Percentiles rank a stretch among this genome's conserved stretches.
These are phyloP conservation scores for Drosophila ficusphila DNA, from an alignment of 1,140 invertebrate species.

Conservation along the genomic window DNA sequence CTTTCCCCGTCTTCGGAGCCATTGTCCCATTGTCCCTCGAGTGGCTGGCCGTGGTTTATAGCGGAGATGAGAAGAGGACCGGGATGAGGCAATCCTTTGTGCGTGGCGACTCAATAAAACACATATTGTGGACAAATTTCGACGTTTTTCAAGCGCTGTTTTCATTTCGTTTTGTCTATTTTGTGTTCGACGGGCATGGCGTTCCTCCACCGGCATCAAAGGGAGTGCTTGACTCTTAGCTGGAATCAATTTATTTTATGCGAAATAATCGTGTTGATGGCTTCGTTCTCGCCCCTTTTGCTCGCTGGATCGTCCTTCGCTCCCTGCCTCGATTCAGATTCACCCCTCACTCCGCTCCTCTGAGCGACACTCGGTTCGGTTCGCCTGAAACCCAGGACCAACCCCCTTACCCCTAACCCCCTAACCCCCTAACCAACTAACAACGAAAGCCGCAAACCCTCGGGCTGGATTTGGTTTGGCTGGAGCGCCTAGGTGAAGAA, in stretches of 20 bases:
- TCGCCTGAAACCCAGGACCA: constrained; percentile 58
- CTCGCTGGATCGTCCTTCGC: constrained; percentile 33
- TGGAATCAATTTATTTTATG: constrained; percentile 84
- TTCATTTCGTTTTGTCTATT: constrained; percentile 57
- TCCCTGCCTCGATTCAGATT: neutral
- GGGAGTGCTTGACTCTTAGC: constrained; percentile 82
- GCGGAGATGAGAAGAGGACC: constrained; percentile 33
- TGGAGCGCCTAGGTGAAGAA: constrained; percentile 74
- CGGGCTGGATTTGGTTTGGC: constrained; percentile 61
- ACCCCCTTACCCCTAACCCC: too few species aligned
- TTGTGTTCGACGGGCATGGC: constrained; percentile 26
- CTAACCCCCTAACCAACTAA: too few species aligned
- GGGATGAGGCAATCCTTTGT: constrained; percentile 69
- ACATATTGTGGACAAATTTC: constrained; percentile 83
- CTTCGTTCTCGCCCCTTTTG: constrained; percentile 80
- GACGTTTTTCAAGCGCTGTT: constrained; percentile 76
- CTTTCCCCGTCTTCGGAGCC: constrained; percentile 45
- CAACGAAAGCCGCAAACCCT: constrained; percentile 18
- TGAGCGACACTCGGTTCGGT: constrained; percentile 43
- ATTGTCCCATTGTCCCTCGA: constrained; percentile 60
- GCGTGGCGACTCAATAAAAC: constrained; percentile 77
- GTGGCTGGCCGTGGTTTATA: constrained; percentile 72
- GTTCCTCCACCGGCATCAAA: constrained; percentile 49
- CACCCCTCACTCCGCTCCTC: constrained; percentile 36
- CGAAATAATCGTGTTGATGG: constrained; percentile 84